Evolutionary conservation across 2,888 invertebrate species (phyloP).

Genomic region (Drosophila emarginata): DNA sequence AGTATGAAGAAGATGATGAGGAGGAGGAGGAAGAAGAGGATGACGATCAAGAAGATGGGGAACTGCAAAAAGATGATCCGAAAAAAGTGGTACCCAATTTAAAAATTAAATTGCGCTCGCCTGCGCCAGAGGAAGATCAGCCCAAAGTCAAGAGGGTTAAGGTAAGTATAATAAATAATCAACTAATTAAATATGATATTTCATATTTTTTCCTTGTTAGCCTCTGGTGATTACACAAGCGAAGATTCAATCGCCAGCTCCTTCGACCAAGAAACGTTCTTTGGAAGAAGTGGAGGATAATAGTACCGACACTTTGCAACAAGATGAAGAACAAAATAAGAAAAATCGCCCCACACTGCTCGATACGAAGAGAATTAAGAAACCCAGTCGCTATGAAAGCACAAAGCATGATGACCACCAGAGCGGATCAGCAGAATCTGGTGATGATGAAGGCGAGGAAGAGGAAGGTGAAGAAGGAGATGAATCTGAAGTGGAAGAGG

Average conservation of each 20-base stretch:
- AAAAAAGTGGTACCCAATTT: slow-evolving; percentile 82
- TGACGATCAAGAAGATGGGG: slow-evolving; percentile 82
- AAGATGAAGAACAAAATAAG: slow-evolving; percentile 62
- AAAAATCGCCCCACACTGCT: slow-evolving; percentile 78
- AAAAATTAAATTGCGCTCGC: slow-evolving; percentile 77
- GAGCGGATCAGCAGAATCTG: slow-evolving; percentile 33
- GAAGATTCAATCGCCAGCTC: slow-evolving; percentile 62
- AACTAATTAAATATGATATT: background rate
- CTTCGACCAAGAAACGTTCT: slow-evolving; percentile 65
- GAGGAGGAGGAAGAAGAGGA: slow-evolving; percentile 71
- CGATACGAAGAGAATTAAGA: slow-evolving; percentile 78
- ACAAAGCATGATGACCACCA: slow-evolving; percentile 66
- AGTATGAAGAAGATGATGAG: slow-evolving; percentile 84
- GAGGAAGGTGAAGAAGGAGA: slow-evolving; percentile 68
- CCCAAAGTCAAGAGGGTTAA: slow-evolving; percentile 69
- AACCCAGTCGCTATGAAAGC: slow-evolving; percentile 79
- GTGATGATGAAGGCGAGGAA: slow-evolving; percentile 69
- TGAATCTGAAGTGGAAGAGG: slow-evolving; percentile 62
- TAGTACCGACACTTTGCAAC: slow-evolving; percentile 44
- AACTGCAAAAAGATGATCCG: slow-evolving; percentile 81
- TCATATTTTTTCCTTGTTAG: slow-evolving; percentile 49
- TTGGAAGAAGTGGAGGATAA: slow-evolving; percentile 66
- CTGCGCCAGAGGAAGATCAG: slow-evolving; percentile 50
- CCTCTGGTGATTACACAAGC: slow-evolving; percentile 79
- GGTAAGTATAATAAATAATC: slow-evolving; percentile 52